These are phyloP conservation scores for Pandemis corylana DNA, from an alignment of 2,888 invertebrate species.

Conservation along the genomic window DNA sequence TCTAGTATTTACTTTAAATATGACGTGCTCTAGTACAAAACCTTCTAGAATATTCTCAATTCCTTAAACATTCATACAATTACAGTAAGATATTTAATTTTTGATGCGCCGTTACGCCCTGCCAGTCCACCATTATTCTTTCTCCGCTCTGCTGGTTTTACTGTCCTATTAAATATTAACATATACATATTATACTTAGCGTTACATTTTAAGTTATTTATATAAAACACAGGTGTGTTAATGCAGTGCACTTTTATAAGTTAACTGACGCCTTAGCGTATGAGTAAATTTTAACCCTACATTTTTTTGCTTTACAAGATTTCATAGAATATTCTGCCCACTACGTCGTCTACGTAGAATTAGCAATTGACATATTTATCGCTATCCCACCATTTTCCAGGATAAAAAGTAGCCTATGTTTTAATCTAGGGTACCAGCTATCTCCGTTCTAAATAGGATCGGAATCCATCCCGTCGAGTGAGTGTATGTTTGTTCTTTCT, in stretches of 20 bases:
- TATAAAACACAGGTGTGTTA: slow-evolving; percentile 21
- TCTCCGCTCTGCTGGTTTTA: slow-evolving; percentile 71
- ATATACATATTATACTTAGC: slow-evolving; percentile 62
- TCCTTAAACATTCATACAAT: slow-evolving; percentile 31
- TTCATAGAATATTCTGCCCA: too few relatives aligned
- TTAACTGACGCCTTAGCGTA: neutral
- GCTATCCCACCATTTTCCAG: too few relatives aligned
- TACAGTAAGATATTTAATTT: slow-evolving; percentile 55
- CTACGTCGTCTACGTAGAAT: too few relatives aligned
- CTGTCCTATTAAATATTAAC: slow-evolving; percentile 77
- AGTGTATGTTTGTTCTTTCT: too few relatives aligned
- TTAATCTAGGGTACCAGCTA: too few relatives aligned
- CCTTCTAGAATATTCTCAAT: slow-evolving; percentile 22
- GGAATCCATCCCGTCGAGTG: too few relatives aligned
- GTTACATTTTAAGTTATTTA: slow-evolving; percentile 46
- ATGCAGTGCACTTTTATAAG: slow-evolving; percentile 19
- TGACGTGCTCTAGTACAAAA: neutral
- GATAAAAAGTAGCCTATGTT: too few relatives aligned
- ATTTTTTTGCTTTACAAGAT: too few relatives aligned
- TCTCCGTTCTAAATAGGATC: too few relatives aligned
- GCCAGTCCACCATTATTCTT: slow-evolving; percentile 69
- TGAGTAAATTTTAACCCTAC: neutral
- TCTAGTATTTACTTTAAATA: too few relatives aligned
- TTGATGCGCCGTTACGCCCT: slow-evolving; percentile 69
- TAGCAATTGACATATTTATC: too few relatives aligned